Evolutionary conservation across 2,888 invertebrate genomes (phyloP).

Genomic region (Caprella mutica): DNA sequence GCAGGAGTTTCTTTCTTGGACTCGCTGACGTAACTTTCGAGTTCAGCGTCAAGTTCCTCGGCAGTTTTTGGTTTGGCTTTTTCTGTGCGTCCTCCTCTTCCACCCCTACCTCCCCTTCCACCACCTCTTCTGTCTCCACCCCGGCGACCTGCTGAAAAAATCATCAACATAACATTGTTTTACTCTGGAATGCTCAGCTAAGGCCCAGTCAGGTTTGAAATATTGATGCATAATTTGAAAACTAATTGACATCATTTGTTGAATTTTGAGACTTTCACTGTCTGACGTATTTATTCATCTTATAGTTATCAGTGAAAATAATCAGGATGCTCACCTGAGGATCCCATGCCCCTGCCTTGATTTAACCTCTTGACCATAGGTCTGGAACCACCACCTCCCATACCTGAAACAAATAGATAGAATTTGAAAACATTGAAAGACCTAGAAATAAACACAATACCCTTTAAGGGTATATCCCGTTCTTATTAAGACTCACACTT

Average conservation of each 20-base stretch:
- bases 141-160: neutral
- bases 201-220: too few species aligned
- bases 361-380: conserved; percentile 1
- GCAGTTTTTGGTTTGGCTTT: conserved; percentile 61
- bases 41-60: conserved; percentile 86
- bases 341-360: conserved; percentile 1
- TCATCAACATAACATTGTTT: neutral
- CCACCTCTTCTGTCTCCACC: neutral
- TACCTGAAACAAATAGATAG: neutral
- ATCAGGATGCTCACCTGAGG: neutral
- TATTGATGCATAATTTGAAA: too few species aligned
- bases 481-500: too few species aligned
- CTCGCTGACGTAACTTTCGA: conserved; percentile 79
- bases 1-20: conserved; percentile 7
- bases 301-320: too few species aligned
- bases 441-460: too few species aligned
- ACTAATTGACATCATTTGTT: too few species aligned
- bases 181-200: too few species aligned
- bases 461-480: too few species aligned
- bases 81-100: neutral
- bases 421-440: neutral
- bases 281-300: too few species aligned
- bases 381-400: neutral
- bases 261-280: too few species aligned
- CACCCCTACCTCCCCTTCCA: neutral